phyloP scores from a whole-genome alignment of 2,113 vertebrate species.

The Lipophrys pholis region DNA sequence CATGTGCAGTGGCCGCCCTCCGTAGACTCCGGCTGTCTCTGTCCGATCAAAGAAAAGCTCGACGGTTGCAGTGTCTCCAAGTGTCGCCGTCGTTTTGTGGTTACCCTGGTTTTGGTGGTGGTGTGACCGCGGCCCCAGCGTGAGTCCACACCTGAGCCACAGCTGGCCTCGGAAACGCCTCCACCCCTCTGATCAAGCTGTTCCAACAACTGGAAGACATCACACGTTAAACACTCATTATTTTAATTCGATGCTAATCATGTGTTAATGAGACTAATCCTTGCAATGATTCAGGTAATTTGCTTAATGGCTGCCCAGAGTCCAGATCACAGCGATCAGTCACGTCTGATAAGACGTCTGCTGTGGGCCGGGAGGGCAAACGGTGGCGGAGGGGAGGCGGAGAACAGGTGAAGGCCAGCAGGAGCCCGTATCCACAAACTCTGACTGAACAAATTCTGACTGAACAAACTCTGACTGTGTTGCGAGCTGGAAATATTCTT shows the following conservation, averaged over 20 bases:
- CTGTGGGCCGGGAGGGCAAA: slow-evolving; percentile 81
- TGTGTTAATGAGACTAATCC: slow-evolving; percentile 99
- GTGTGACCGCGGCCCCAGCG: too few relatives aligned
- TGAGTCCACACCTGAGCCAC: neutral
- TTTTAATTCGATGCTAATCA: slow-evolving; percentile 99
- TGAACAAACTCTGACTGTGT: slow-evolving; percentile 43
- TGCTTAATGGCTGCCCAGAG: slow-evolving; percentile 99
- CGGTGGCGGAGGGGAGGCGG: slow-evolving; percentile 59
- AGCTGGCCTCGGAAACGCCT: neutral
- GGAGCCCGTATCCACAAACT: slow-evolving; percentile 16
- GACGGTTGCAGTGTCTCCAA: too few relatives aligned
- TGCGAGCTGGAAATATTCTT: slow-evolving; percentile 17
- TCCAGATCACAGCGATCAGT: slow-evolving; percentile 99
- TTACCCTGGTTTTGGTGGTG: too few relatives aligned
- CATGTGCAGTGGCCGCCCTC: too few relatives aligned
- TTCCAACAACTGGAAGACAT: slow-evolving; percentile 99
- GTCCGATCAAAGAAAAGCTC: too few relatives aligned
- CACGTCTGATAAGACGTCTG: slow-evolving; percentile 98
- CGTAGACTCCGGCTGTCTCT: too few relatives aligned
- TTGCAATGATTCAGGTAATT: slow-evolving; percentile 99
- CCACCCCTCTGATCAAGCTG: slow-evolving; percentile 92
- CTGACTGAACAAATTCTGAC: slow-evolving; percentile 38
- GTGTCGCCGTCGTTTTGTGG: too few relatives aligned
- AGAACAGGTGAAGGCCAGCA: slow-evolving; percentile 79
- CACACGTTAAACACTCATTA: slow-evolving; percentile 99